Conservation (phyloP, 1,140 invertebrate genomes). For the Chymomyza costata region DNA sequence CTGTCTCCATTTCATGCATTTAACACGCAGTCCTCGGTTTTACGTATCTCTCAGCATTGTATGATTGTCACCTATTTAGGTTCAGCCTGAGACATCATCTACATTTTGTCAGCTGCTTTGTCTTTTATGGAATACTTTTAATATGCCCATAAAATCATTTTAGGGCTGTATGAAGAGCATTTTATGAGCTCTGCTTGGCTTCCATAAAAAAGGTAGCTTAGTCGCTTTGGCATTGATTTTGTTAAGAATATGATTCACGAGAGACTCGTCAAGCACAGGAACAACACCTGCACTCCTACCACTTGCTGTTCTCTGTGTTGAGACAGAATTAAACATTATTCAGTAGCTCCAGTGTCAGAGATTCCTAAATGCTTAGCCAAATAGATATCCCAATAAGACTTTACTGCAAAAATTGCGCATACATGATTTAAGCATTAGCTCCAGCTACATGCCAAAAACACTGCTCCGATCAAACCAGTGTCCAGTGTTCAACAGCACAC, state of each 20-base stretch:
- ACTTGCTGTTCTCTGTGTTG: too few species aligned
- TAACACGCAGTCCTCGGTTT: slow-evolving; percentile 55
- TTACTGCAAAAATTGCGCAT: slow-evolving; percentile 28
- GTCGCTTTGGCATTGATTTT: slow-evolving; percentile 14
- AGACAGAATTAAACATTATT: too few species aligned
- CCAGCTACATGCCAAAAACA: too few species aligned
- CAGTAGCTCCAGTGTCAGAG: slow-evolving; percentile 24
- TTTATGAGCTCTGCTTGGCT: slow-evolving; percentile 42
- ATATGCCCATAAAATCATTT: slow-evolving; percentile 59
- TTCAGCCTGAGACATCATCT: too few species aligned
- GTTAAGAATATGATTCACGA: slow-evolving; percentile 44
- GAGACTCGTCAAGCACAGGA: slow-evolving; percentile 4
- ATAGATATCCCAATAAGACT: background rate
- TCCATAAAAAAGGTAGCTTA: slow-evolving; percentile 28
- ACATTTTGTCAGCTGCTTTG: slow-evolving; percentile 13
- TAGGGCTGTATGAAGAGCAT: slow-evolving; percentile 26
- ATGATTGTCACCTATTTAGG: background rate
- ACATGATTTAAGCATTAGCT: slow-evolving; percentile 49
- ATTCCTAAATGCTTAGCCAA: slow-evolving; percentile 10
- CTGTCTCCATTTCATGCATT: slow-evolving; percentile 39
- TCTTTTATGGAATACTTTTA: slow-evolving; percentile 40
- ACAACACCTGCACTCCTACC: slow-evolving; percentile 48
- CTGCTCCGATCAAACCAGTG: slow-evolving; percentile 6
- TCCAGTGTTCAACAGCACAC: slow-evolving; percentile 17
- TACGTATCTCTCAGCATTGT: slow-evolving; percentile 23